Base-by-base conservation (phyloP, 1,140 invertebrate genomes). In the Anoplophora glabripennis region DNA sequence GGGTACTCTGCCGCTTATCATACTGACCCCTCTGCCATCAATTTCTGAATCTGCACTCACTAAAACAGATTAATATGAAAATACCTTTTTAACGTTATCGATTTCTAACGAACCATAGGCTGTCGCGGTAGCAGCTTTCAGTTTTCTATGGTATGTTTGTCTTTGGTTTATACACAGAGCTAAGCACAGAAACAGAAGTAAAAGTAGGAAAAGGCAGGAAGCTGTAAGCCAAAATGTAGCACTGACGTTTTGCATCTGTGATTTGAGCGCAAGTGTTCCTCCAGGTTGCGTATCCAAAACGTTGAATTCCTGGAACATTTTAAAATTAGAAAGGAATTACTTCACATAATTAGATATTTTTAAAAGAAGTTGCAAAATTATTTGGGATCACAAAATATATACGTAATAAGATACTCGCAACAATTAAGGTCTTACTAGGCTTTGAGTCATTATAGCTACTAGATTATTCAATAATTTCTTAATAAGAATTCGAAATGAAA, bases 101-200 rank as follows among this genome's bases (percentile, higher is more conserved):
- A 10, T 58, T 37, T n/a, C 4, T 36, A 11, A 44, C 0, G 14
- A 53, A 92, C 93, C 90, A 76, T 94, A 96, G 7, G 93, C 91
- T 54, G 91, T 91, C 0, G 92, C 91, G 54, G 93, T 96, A 4
- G 94, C 94, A 12, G 94, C 94, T 77, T 94, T 94, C n/a, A 98
- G 75, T 76, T 93, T 89, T 48, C 93, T 78, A 51, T 87, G 83
- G 73, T 94, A 96, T 51, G 87, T 86, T 1, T 88, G 85, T 57
- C 91, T 79, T 70, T 96, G 93, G 17, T 90, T 88, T 0, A 93
- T 77, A 61, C 91, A 94, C 21, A 93, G 73, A 12, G 87, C 87
- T 4, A 94, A 76, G 17, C 90, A 86, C 1, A 94, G 78, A 36
- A 93, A 79, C 5, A 95, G 77, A 10, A 95, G 73, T 7, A 91